Conservation (phyloP, 2,113 vertebrate genomes). For the Pristiophorus japonicus region DNA sequence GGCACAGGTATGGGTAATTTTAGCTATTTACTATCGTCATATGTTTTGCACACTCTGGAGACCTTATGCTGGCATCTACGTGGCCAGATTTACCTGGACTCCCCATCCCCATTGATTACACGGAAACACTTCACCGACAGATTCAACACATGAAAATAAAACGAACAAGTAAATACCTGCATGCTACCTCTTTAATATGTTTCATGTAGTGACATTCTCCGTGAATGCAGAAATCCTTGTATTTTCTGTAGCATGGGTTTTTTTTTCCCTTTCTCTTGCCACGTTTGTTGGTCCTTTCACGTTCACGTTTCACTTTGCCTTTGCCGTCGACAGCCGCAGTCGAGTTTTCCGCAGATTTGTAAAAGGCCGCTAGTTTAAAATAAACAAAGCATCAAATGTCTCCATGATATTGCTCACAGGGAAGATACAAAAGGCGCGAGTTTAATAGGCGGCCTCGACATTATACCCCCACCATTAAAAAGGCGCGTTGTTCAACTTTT, state of each 20-base stretch:
- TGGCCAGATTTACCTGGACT: not conserved
- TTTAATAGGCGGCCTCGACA: not conserved
- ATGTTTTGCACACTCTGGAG: not conserved
- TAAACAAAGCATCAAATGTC: constrained; percentile 2
- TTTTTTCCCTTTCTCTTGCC: constrained; percentile 83
- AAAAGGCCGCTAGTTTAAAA: constrained; percentile 29
- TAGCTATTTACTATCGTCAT: not conserved
- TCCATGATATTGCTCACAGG: not conserved
- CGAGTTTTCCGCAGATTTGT: constrained; percentile 17
- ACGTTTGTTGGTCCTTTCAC: no score
- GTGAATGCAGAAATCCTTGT: constrained; percentile 90
- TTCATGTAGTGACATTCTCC: constrained; percentile 81
- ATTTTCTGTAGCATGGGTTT: constrained; percentile 83
- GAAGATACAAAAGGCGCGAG: not conserved
- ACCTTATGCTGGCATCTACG: not conserved
- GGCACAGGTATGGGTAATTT: not conserved
- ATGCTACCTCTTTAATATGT: constrained; percentile 66
- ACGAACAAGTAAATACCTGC: constrained; percentile 70
- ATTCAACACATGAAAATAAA: not conserved
- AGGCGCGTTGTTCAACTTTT: constrained; percentile 7
- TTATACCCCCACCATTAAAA: not conserved
- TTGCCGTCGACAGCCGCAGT: constrained; percentile 40
- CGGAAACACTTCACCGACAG: not conserved
- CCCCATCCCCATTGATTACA: not conserved
- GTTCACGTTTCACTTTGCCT: constrained; percentile 57